These are phyloP conservation scores for Diadema setosum DNA, from an alignment of 35 echinoderm and acorn worm species.

Conservation along the genomic window DNA sequence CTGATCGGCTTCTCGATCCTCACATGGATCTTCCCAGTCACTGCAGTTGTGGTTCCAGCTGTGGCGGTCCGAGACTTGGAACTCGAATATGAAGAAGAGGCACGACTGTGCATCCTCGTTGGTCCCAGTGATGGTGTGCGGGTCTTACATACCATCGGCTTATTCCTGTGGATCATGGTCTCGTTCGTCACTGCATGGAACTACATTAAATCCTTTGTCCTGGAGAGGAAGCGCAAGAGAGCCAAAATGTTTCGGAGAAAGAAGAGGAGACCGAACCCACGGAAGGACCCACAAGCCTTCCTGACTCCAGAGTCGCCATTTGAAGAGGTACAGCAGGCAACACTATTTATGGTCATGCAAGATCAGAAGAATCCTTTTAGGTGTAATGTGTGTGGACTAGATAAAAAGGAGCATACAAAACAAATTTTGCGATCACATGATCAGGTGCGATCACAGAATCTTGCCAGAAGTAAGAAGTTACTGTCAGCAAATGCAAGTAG, in stretches of 20 bases:
- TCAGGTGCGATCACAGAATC: neutral
- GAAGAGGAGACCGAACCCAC: neutral
- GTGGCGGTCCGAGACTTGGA: no score
- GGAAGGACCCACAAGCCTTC: neutral
- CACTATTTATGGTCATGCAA: neutral
- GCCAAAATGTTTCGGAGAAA: neutral
- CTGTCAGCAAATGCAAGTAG: neutral
- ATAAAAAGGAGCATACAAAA: neutral
- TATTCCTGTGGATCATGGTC: neutral
- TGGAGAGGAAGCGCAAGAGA: neutral
- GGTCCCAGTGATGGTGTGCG: neutral
- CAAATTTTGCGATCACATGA: neutral
- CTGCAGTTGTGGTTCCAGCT: neutral
- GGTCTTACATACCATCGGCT: neutral
- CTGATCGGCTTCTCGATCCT: neutral
- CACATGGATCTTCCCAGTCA: neutral
- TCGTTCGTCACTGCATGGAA: neutral
- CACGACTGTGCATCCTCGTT: neutral
- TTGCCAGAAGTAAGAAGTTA: neutral
- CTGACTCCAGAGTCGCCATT: neutral
- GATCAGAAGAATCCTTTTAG: neutral
- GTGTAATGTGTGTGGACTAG: no score
- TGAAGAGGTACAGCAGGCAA: conserved; percentile 6
- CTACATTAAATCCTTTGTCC: neutral
- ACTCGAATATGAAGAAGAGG: neutral